A percentile compares a stretch with the other conserved stretches of the same genome.
phyloP scores from a whole-genome alignment of 2,113 vertebrate species.

The Odobenus rosmarus region DNA sequence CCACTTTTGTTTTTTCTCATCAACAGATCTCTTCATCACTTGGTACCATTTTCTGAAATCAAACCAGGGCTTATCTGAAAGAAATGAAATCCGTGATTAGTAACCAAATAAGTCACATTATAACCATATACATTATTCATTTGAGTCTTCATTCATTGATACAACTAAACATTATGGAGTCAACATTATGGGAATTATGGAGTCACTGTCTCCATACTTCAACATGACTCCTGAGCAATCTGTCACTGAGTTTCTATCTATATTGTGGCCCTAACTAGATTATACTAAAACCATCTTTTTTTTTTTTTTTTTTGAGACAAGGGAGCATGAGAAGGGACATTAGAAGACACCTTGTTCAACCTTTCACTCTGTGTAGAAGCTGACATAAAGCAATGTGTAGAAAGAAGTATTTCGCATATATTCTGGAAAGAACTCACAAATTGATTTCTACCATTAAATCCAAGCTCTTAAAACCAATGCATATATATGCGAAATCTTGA shows the following conservation, averaged over 20 bases:
- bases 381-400: background rate
- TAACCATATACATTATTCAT: background rate
- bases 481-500: background rate
- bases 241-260: background rate
- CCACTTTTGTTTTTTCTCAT: slow-evolving; percentile 81
- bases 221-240: background rate
- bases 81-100: slow-evolving; percentile 34
- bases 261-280: background rate
- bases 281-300: background rate
- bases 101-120: background rate
- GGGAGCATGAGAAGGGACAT: background rate
- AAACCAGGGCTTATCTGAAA: slow-evolving; percentile 81
- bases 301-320: background rate
- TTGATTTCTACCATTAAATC: background rate
- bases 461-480: background rate
- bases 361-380: background rate
- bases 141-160: background rate
- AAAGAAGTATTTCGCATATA: background rate
- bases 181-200: background rate
- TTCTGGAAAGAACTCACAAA: background rate
- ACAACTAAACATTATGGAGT: background rate
- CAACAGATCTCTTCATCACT: slow-evolving; percentile 84
- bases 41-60: slow-evolving; percentile 88
- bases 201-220: background rate
- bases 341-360: background rate